Conservation (phyloP, 2,888 invertebrate genomes). For the Atrina japonica region DNA sequence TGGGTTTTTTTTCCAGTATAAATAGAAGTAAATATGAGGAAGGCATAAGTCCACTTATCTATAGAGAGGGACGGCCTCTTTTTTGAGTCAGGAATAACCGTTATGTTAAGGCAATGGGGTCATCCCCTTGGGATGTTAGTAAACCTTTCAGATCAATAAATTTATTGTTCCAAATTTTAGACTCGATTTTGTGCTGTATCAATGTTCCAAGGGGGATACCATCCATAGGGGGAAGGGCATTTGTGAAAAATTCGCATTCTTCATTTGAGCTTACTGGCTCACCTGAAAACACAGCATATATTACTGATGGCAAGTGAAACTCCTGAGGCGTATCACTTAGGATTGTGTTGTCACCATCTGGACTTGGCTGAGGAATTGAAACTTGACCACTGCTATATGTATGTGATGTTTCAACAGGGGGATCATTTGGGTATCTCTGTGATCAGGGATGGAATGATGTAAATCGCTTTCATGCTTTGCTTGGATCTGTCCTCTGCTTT, state of each 20-base stretch:
- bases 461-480: too few relatives aligned
- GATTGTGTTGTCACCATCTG: too few relatives aligned
- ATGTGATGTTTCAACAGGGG: too few relatives aligned
- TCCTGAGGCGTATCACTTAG: too few relatives aligned
- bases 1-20: constrained; percentile 9
- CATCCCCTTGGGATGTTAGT: background rate
- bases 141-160: background rate
- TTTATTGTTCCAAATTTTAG: constrained; percentile 9
- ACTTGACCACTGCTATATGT: too few relatives aligned
- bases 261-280: constrained; percentile 22
- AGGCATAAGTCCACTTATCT: constrained; percentile 18
- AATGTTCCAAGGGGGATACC: constrained; percentile 2
- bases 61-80: constrained; percentile 1
- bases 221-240: background rate
- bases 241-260: too few relatives aligned
- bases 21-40: constrained; percentile 8
- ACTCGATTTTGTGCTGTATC: background rate
- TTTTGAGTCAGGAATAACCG: constrained; percentile 1
- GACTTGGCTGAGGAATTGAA: too few relatives aligned
- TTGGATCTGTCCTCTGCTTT: too few relatives aligned
- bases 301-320: too few relatives aligned
- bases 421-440: too few relatives aligned
- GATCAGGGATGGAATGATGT: too few relatives aligned
- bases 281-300: too few relatives aligned
- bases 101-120: background rate